Evolutionary conservation across 1,140 invertebrate genomes (phyloP).

Genomic region (Sycophaga agraensis): DNA sequence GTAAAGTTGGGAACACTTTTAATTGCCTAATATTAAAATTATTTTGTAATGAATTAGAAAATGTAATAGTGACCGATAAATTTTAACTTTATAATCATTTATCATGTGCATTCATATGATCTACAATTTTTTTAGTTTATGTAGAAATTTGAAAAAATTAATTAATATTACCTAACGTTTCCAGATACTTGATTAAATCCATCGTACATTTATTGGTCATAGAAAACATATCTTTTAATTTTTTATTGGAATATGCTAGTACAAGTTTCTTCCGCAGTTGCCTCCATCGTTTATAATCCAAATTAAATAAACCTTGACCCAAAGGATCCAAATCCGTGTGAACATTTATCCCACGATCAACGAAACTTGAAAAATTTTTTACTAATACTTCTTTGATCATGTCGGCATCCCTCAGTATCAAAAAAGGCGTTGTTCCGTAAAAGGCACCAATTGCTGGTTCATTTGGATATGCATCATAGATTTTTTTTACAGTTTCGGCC

Average conservation of each 20-base stretch:
- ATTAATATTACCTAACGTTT: no score
- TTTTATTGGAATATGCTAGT: background rate
- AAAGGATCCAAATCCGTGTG: constrained; percentile 55
- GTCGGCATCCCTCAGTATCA: constrained; percentile 32
- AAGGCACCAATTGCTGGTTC: constrained; percentile 37
- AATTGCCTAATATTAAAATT: no score
- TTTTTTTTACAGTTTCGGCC: constrained; percentile 27
- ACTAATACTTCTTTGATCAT: constrained; percentile 35
- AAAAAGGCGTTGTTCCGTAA: constrained; percentile 21
- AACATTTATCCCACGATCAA: constrained; percentile 42
- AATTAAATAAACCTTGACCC: constrained; percentile 49
- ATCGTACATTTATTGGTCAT: no score
- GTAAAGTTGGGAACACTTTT: no score
- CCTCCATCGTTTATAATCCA: background rate
- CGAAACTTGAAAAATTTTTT: constrained; percentile 34
- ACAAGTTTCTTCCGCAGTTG: background rate
- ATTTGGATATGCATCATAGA: constrained; percentile 32
- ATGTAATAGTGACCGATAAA: no score
- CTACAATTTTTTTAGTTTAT: no score
- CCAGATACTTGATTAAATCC: no score
- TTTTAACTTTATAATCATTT: no score
- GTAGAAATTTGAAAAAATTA: no score
- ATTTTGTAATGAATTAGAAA: no score
- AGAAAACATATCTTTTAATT: constrained; percentile 18
- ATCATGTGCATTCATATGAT: no score